Conservation (phyloP, 2,888 invertebrate genomes). For the Liposcelis brunnea region DNA sequence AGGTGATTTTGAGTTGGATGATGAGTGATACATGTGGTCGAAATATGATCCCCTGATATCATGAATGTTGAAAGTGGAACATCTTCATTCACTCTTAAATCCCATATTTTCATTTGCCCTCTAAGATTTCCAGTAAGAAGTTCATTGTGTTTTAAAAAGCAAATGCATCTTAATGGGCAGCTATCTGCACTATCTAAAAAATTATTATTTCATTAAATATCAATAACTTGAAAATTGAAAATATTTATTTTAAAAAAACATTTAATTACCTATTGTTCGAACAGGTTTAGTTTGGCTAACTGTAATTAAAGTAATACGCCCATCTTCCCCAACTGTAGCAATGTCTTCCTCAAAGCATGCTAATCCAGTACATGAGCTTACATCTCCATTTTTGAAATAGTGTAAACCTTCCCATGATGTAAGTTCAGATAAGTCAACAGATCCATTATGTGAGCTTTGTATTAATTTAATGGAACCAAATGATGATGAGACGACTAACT, state of each 20-base stretch:
- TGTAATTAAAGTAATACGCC: constrained; percentile 40
- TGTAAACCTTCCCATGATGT: constrained; percentile 50
- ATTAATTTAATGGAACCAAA: constrained; percentile 50
- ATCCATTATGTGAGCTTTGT: constrained; percentile 37
- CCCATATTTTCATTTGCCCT: constrained; percentile 83
- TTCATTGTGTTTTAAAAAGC: constrained; percentile 56
- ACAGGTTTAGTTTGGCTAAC: constrained; percentile 31
- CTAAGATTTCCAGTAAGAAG: constrained; percentile 70
- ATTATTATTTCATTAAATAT: constrained; percentile 6
- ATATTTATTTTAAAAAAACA: constrained; percentile 3
- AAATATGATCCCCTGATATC: constrained; percentile 39
- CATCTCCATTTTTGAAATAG: constrained; percentile 26
- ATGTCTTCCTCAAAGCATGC: constrained; percentile 61
- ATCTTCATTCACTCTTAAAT: constrained; percentile 45
- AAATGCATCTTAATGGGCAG: constrained; percentile 57
- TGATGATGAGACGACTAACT: constrained; percentile 38
- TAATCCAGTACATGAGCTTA: constrained; percentile 58
- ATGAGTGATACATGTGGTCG: constrained; percentile 33
- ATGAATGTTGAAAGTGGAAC: constrained; percentile 52
- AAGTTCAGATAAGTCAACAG: constrained; percentile 39
- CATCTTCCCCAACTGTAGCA: constrained; percentile 74
- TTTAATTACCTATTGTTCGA: constrained; percentile 31
- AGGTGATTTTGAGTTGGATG: constrained; percentile 83
- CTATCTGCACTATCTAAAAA: constrained; percentile 55
- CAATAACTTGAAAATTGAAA: constrained; percentile 2